These are phyloP conservation scores for Lates japonicus DNA, from an alignment of 2,797 vertebrate species.

Conservation along the genomic window DNA sequence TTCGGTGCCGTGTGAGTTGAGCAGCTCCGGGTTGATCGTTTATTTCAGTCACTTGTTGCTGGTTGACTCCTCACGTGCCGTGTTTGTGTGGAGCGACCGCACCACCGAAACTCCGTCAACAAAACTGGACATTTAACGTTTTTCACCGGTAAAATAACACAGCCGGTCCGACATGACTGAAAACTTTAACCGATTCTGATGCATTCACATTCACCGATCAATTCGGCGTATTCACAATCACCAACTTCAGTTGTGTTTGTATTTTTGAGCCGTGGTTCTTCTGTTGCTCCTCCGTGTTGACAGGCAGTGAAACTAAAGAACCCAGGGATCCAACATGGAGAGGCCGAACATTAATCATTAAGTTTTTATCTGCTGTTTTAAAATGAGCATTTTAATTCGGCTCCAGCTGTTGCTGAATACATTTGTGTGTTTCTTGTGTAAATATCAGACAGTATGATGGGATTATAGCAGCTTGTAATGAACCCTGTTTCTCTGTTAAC, in stretches of 20 bases:
- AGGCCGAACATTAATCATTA: too few relatives aligned
- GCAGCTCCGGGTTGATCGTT: neutral
- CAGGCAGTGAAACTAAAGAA: too few relatives aligned
- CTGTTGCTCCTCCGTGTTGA: too few relatives aligned
- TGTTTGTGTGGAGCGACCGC: fast-evolving
- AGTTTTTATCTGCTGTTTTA: too few relatives aligned
- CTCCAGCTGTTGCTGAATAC: too few relatives aligned
- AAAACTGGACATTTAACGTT: fast-evolving
- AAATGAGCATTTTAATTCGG: too few relatives aligned
- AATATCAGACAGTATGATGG: too few relatives aligned
- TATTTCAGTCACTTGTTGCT: slow-evolving; percentile 63
- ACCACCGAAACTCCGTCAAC: fast-evolving
- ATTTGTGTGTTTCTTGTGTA: too few relatives aligned
- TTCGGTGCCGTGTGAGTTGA: fast-evolving
- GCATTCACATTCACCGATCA: fast-evolving
- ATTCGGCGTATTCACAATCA: neutral
- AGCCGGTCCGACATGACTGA: fast-evolving
- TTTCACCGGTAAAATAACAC: neutral
- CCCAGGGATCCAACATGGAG: too few relatives aligned
- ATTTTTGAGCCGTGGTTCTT: neutral
- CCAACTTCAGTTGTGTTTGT: fast-evolving
- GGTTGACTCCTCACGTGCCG: neutral
- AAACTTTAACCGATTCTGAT: fast-evolving
- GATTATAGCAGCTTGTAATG: too few relatives aligned
- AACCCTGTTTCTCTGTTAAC: too few relatives aligned